Conservation (phyloP, 1,140 invertebrate genomes). For the Bombus picipes region DNA sequence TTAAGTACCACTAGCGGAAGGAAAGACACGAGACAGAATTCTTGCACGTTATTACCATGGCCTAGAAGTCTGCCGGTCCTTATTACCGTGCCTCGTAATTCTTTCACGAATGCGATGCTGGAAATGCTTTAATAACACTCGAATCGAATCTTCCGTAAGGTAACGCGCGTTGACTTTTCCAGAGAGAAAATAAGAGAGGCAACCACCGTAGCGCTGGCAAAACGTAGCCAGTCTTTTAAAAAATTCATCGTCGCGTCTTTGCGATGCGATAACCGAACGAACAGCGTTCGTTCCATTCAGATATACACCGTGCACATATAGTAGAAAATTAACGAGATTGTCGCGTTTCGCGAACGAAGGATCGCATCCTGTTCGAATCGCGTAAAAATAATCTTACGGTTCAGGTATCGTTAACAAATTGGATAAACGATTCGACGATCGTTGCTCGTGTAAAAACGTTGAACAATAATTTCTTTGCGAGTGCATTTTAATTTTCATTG, state of each 20-base stretch:
- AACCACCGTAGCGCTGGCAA: background rate
- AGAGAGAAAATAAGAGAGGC: background rate
- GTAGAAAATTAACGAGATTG: background rate
- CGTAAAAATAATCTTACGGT: conserved; percentile 8
- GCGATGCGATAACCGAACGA: background rate
- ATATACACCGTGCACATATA: background rate
- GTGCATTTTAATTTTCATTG: conserved; percentile 17
- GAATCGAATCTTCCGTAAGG: conserved; percentile 34
- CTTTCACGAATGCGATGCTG: conserved; percentile 36
- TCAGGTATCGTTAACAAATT: background rate
- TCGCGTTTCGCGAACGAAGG: background rate
- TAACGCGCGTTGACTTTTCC: background rate
- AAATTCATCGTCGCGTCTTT: background rate
- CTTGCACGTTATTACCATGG: conserved; percentile 61
- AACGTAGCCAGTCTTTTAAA: background rate
- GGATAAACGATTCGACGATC: background rate
- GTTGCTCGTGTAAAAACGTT: background rate
- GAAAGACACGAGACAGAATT: conserved; percentile 54
- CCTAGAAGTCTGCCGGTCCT: conserved; percentile 41
- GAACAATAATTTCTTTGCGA: background rate
- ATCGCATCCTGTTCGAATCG: background rate
- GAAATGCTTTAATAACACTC: conserved; percentile 53
- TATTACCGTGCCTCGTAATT: conserved; percentile 56
- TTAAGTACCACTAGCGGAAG: conserved; percentile 42
- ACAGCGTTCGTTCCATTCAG: background rate